Evolutionary conservation across 2,113 vertebrate species (phyloP), one percentile per base, ranked within the genome.

Genomic region (Machaerirhynchus nigripectus): DNA sequence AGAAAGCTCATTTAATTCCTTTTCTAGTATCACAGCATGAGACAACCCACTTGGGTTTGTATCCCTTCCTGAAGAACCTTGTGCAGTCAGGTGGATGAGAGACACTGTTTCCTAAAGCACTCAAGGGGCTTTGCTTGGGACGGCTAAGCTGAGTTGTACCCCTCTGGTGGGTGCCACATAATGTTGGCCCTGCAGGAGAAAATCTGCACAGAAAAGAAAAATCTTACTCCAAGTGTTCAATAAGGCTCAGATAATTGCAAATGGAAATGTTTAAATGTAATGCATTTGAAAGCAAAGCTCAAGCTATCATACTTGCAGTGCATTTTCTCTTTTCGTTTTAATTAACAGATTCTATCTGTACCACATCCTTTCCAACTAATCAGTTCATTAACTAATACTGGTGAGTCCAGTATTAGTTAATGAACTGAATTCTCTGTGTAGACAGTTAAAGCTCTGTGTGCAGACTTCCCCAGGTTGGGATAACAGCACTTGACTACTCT

Each of bases 81-180:
- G 2, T 60, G 63, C 20, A 7, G 8, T 55, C 53, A 64, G 10
- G 44, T 89, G 68, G 27, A 35, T 1, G 0, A 63, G 0, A 59
- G 26, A 2, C 26, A 24, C 4, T 0, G 0, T 49, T 73, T 70
- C 42, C 35, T 50, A 3, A 21, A 33, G 30, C 35, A 8, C 39
- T 47, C 6, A 1, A 10, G 7, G 24, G 76, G 21, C 47, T 79
- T 61, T 78, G 47, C 47, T 71, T 33, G 10, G 76, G 37, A 12
- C 40, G 68, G 31, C 50, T 57, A 7, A 73, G 21, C 16, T 71
- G 26, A n/a, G 6, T 46, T 50, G 5, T 64, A 33, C 24, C 27
- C 3, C 46, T 30, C 21, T 71, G 40, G 49, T 73, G 71, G 13
- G 4, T 77, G 27, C 55, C 46, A 3, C 30, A 4, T 23, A n/a